phyloP scores from a whole-genome alignment of 1,140 invertebrate genomes.

The Papilio helenus region DNA sequence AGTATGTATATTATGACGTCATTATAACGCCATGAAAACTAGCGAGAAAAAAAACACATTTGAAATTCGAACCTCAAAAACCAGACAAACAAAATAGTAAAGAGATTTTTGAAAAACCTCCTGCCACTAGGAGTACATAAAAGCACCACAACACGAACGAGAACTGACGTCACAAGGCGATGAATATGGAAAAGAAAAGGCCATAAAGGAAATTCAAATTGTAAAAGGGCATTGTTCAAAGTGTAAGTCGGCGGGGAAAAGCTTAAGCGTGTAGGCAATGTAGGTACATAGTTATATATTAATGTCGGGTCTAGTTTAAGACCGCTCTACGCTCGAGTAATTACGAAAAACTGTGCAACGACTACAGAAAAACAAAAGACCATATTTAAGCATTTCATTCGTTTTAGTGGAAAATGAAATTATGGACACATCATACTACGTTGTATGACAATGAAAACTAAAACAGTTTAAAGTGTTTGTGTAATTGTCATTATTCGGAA shows the following conservation, averaged over 20 bases:
- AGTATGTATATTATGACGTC: conserved; percentile 17
- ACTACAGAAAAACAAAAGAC: conserved; percentile 2
- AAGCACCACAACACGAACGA: conserved; percentile 19
- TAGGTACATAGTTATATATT: conserved; percentile 45
- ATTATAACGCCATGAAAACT: conserved; percentile 7
- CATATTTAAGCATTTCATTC: not conserved
- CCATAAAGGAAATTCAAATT: conserved; percentile 52
- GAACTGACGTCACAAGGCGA: conserved; percentile 22
- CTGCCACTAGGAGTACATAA: conserved; percentile 14
- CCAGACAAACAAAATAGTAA: conserved; percentile 9
- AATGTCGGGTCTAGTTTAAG: conserved; percentile 39
- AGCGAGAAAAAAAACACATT: not conserved
- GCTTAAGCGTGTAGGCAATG: conserved; percentile 50
- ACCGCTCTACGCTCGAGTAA: conserved; percentile 13
- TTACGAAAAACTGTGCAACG: conserved; percentile 16
- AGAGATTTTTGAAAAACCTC: conserved; percentile 29
- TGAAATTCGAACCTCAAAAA: not conserved
- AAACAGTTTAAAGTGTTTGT: not conserved
- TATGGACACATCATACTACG: not conserved
- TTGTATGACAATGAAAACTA: no score
- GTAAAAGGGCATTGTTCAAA: conserved; percentile 52
- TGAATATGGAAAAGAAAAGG: conserved; percentile 49
- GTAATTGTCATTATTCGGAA: not conserved
- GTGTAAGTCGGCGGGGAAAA: conserved; percentile 49
- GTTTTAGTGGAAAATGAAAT: not conserved